Base-by-base conservation (phyloP, 2,888 invertebrate genomes). In the Eretmocerus hayati region DNA sequence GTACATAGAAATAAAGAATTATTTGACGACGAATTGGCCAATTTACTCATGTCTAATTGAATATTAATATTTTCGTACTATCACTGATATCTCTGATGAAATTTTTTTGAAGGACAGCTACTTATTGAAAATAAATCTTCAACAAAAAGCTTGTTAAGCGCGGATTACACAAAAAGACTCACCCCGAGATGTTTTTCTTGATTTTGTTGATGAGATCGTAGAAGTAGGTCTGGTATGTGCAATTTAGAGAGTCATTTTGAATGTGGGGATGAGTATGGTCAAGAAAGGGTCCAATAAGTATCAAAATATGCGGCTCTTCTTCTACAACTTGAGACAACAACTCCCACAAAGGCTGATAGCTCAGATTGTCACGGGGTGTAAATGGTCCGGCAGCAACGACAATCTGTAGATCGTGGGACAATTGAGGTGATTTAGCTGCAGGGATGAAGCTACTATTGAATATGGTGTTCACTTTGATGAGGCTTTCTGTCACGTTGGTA, bases 281-380 rank as follows among this genome's bases (percentile, higher is more conserved):
- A 44, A 93, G 67, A 66, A 93, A 89, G 1, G 94, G 93, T 0
- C 95, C 94, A 11, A 85, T 79, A 60, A 95, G 73, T 53, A 95
- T 79, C 32, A 88, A 77, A 18, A 92, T 73, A 67, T 94, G 84
- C 0, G 94, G 94, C 58, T 78, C 77, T 55, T 84, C 76, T 13
- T 80, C 75, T 47, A 72, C 73, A 1, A 90, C 79, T 61, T 84
- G 81, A 15, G 76, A 66, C 58, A 91, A 71, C 19, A 94, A 74
- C 62, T 91, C 90, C 59, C 82, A 80, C 31, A 94, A 72, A 0
- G 92, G 91, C 62, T 90, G 86, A 65, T 87, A 93, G 0, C 78
- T 72, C 47, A 91, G 69, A 66, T 86, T 86, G 61, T 87, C 85
- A 2, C 80, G 77, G 5, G 8, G 5, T 0, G 91, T 89, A 65